These are phyloP conservation scores for Falco novaeseelandiae DNA, from an alignment of 2,797 vertebrate species.

Conservation along the genomic window DNA sequence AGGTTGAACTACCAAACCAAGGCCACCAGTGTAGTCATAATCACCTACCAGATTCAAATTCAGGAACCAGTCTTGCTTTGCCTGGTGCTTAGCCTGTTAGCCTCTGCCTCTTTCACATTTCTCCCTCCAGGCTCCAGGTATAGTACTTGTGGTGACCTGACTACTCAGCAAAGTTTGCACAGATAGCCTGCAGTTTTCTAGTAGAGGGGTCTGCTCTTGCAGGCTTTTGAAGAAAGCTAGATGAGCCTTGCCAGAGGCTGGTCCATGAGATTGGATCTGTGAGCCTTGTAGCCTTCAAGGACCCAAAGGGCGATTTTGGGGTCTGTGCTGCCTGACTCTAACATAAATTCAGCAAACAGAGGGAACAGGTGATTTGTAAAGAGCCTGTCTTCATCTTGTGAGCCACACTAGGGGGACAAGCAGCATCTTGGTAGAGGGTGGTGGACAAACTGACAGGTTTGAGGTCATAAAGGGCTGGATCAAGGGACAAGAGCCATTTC, in stretches of 20 bases:
- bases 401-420: not conserved
- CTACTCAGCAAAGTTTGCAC: not conserved
- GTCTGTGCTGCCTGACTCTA: not conserved
- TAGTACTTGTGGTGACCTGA: not conserved
- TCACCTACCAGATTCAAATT: not conserved
- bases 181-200: not conserved
- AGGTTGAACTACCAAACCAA: not conserved
- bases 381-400: not conserved
- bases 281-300: not conserved
- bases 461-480: not conserved
- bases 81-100: not conserved
- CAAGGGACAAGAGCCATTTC: not conserved
- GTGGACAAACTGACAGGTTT: not conserved
- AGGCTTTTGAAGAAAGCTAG: not conserved
- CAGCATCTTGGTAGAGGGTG: not conserved
- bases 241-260: not conserved
- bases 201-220: not conserved
- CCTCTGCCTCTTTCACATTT: not conserved
- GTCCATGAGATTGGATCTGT: not conserved
- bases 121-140: not conserved
- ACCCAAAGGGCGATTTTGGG: not conserved
- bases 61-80: not conserved
- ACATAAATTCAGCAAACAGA: not conserved
- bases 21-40: not conserved
- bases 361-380: not conserved